These are phyloP conservation scores for Lepidochitona cinerea DNA, from an alignment of 2,888 invertebrate species.

Conservation along the genomic window DNA sequence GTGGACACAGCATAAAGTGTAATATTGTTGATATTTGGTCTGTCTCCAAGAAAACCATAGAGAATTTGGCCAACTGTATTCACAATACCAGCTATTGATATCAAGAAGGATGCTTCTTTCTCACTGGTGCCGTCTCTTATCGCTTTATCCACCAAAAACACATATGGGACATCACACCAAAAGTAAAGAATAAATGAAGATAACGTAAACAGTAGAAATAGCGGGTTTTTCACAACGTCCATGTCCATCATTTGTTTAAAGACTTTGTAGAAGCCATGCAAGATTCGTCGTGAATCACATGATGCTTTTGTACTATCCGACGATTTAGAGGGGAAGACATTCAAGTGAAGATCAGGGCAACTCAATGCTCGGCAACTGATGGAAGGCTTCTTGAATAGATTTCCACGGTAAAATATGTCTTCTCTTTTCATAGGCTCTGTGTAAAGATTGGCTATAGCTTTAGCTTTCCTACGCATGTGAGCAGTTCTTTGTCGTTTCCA, in stretches of 20 bases:
- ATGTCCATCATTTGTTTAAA: conserved; percentile 54
- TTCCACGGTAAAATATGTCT: conserved; percentile 69
- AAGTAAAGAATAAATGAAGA: conserved; percentile 91
- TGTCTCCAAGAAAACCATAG: conserved; percentile 91
- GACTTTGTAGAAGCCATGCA: not conserved
- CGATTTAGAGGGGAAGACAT: not conserved
- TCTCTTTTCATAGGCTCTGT: conserved; percentile 61
- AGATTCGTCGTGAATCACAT: not conserved
- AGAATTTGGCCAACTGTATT: conserved; percentile 84
- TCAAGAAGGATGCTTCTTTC: conserved; percentile 77
- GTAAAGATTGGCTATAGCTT: conserved; percentile 24
- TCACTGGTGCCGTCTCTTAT: conserved; percentile 73
- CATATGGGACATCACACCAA: conserved; percentile 94
- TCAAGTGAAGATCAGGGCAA: conserved; percentile 87
- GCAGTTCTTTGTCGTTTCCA: conserved; percentile 25
- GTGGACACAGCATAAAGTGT: conserved; percentile 87
- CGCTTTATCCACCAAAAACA: conserved; percentile 88
- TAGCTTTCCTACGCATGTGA: conserved; percentile 8
- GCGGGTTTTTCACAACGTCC: conserved; percentile 51
- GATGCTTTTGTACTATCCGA: too few relatives aligned
- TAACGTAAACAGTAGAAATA: conserved; percentile 77
- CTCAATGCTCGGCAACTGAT: conserved; percentile 79
- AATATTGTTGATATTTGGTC: conserved; percentile 81
- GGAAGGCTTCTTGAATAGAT: conserved; percentile 39
- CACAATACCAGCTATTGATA: conserved; percentile 83